Evolutionary conservation across 2,113 vertebrate genomes (phyloP).

Genomic region (Brachyhypopomus gauderio): DNA sequence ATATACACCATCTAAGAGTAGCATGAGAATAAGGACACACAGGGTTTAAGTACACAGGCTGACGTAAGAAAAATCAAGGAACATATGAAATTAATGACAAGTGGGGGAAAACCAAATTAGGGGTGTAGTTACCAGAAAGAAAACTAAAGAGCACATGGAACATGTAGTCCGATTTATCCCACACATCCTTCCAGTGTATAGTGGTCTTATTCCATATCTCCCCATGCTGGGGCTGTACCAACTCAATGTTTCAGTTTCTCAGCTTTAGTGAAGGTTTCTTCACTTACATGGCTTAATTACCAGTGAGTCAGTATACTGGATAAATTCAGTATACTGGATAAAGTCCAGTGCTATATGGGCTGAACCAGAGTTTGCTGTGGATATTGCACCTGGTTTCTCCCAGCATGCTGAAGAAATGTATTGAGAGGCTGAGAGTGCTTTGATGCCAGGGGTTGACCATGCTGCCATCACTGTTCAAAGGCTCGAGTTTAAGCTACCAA

Average conservation of each 20-base stretch:
- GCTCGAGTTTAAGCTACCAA: background rate
- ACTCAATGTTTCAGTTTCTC: slow-evolving; percentile 22
- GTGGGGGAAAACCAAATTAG: too few species aligned
- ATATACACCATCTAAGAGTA: too few species aligned
- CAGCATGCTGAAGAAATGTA: background rate
- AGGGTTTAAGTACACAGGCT: too few species aligned
- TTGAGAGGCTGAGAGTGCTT: slow-evolving; percentile 21
- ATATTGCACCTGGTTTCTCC: slow-evolving; percentile 18
- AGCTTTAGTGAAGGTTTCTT: slow-evolving; percentile 33
- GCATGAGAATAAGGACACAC: too few species aligned
- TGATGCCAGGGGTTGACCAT: slow-evolving; percentile 31
- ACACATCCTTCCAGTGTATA: background rate
- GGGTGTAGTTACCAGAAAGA: too few species aligned
- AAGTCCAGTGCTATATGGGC: background rate
- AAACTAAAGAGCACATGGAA: background rate
- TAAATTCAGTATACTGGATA: background rate
- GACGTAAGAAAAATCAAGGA: too few species aligned
- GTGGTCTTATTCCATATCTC: slow-evolving; percentile 17
- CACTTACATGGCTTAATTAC: slow-evolving; percentile 39
- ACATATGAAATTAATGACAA: too few species aligned
- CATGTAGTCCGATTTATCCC: slow-evolving; percentile 11
- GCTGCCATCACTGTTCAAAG: slow-evolving; percentile 13
- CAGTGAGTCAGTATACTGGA: background rate
- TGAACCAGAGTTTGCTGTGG: slow-evolving; percentile 25
- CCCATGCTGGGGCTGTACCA: slow-evolving; percentile 8